phyloP scores from a whole-genome alignment of 2,113 vertebrate species.

The Diadophis punctatus region DNA sequence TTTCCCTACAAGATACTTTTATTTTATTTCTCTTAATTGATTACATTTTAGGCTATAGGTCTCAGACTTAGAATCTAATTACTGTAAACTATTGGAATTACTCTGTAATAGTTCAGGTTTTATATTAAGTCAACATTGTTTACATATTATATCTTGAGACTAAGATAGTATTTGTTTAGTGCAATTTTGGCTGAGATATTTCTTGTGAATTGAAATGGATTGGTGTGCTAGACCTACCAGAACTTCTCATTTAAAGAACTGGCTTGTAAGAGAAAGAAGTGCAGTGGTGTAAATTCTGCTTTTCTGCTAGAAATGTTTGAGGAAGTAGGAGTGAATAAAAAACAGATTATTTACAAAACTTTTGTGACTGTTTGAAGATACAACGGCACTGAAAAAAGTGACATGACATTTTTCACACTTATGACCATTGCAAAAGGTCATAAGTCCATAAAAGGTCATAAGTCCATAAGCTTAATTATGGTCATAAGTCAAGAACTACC shows the following conservation, averaged over 20 bases:
- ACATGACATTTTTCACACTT: not conserved
- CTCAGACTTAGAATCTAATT: not conserved
- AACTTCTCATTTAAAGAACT: not conserved
- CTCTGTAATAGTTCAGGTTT: constrained; percentile 25
- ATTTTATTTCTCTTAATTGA: not conserved
- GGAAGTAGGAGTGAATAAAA: not conserved
- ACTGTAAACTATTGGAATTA: not conserved
- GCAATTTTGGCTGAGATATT: constrained; percentile 44
- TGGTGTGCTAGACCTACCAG: not conserved
- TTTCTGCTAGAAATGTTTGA: not conserved
- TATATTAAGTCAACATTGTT: constrained; percentile 50
- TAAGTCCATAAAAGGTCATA: not conserved
- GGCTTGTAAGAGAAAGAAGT: not conserved
- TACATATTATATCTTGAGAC: constrained; percentile 47
- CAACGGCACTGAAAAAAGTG: not conserved
- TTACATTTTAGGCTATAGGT: not conserved
- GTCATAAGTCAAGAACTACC: not conserved
- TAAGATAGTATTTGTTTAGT: constrained; percentile 26
- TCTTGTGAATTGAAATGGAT: not conserved
- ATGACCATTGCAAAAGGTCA: not conserved
- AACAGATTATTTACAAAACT: not conserved
- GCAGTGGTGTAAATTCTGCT: not conserved
- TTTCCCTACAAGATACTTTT: not conserved
- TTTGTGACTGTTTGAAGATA: not conserved
- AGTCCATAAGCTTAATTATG: not conserved